Conservation (phyloP, 2,797 vertebrate species). For the Alfaro cultratus region DNA sequence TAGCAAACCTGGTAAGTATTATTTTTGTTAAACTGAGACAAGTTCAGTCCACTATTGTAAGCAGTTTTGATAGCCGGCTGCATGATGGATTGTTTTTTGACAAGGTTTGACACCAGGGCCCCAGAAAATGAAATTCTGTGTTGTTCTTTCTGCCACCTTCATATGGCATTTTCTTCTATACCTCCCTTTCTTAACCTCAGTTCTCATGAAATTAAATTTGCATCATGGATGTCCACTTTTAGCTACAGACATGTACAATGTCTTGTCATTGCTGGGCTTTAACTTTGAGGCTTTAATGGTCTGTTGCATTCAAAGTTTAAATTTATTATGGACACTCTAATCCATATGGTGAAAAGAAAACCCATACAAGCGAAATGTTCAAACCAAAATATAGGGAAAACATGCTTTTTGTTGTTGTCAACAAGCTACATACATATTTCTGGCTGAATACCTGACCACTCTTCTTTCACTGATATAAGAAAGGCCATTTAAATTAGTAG, state of each 20-base stretch:
- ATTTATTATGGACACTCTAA: not conserved
- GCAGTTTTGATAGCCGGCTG: not conserved
- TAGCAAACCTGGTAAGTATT: slow-evolving; percentile 95
- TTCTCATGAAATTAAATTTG: not conserved
- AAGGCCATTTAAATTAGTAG: not conserved
- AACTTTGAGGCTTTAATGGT: not conserved
- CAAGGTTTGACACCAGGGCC: not conserved
- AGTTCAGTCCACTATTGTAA: not conserved
- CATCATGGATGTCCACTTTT: not conserved
- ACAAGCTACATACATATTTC: not conserved
- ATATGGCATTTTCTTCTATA: not conserved
- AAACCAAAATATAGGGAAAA: not conserved
- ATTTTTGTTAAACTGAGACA: slow-evolving; percentile 5
- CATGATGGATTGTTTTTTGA: slow-evolving; percentile 1
- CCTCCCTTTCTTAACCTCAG: not conserved
- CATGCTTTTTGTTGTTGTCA: not conserved
- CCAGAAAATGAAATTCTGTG: not conserved
- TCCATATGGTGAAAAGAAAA: not conserved
- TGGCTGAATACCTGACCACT: not conserved
- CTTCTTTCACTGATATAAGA: not conserved
- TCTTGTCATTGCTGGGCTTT: not conserved
- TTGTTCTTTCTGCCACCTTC: not conserved
- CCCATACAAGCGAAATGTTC: not conserved
- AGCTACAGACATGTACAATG: not conserved
- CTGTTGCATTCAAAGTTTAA: not conserved